Conservation (phyloP, 2,888 invertebrate genomes). For the Troilus luridus region DNA sequence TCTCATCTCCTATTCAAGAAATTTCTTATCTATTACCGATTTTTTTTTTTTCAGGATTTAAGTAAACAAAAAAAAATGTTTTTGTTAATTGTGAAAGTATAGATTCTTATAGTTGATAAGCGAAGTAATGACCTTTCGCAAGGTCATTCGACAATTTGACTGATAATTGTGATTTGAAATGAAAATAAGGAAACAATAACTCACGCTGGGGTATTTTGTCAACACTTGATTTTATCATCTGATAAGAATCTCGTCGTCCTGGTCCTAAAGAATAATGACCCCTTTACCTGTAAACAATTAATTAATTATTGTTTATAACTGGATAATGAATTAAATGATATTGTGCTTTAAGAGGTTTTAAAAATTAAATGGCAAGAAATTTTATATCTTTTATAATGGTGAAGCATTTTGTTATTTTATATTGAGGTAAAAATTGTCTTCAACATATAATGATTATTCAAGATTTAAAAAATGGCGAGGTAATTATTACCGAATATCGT, state of each 20-base stretch:
- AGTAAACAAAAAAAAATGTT: background rate
- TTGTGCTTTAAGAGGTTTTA: background rate
- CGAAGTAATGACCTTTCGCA: background rate
- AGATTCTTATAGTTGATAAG: background rate
- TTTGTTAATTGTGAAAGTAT: background rate
- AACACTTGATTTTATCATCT: background rate
- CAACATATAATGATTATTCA: too few species aligned
- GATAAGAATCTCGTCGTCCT: background rate
- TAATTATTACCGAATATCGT: too few species aligned
- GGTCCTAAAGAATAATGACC: background rate
- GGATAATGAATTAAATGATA: background rate
- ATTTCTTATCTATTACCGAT: too few species aligned
- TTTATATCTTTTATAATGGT: background rate
- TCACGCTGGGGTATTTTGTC: slow-evolving; percentile 4
- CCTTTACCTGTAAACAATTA: background rate
- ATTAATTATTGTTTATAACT: background rate
- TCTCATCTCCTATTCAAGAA: too few species aligned
- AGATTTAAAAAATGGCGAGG: too few species aligned
- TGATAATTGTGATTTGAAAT: background rate
- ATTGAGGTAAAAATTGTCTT: too few species aligned
- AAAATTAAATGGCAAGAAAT: background rate
- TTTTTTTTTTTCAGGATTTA: too few species aligned
- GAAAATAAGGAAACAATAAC: background rate
- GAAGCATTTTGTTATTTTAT: too few species aligned
- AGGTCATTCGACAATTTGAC: background rate